phyloP scores from a whole-genome alignment of 2,797 vertebrate genomes.

The Vespertilio murinus region DNA sequence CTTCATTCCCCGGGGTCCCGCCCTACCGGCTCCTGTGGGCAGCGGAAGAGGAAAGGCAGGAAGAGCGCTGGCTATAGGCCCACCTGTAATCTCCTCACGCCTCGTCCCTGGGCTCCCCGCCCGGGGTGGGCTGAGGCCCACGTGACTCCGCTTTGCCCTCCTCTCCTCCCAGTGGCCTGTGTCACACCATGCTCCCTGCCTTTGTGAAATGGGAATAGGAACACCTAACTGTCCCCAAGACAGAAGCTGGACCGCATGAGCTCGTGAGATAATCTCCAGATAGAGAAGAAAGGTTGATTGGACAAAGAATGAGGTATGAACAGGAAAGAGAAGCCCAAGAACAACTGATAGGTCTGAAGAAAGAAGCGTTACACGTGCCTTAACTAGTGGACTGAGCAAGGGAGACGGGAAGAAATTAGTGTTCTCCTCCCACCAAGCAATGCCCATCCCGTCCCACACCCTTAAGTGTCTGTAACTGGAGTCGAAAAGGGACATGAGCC shows the following conservation, averaged over 20 bases:
- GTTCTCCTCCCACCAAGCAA: neutral
- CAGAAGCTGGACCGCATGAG: neutral
- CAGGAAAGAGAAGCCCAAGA: neutral
- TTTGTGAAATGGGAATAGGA: neutral
- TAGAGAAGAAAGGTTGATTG: neutral
- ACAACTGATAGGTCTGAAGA: neutral
- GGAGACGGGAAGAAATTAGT: neutral
- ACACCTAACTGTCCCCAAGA: neutral
- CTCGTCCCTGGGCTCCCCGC: neutral
- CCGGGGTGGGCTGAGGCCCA: neutral
- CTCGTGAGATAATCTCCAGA: neutral
- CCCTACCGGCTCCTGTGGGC: neutral
- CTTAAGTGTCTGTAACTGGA: neutral
- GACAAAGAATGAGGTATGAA: neutral
- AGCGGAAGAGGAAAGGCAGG: neutral
- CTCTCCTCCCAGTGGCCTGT: neutral
- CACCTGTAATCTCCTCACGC: neutral
- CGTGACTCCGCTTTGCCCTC: neutral
- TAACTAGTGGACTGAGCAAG: neutral
- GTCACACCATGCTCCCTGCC: neutral
- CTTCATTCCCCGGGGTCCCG: neutral
- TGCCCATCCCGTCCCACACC: neutral
- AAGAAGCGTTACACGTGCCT: neutral
- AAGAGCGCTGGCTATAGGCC: neutral
- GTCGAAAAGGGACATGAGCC: neutral